Base-by-base conservation (phyloP, 2,888 invertebrate species). In the Xestia sexstrigata region DNA sequence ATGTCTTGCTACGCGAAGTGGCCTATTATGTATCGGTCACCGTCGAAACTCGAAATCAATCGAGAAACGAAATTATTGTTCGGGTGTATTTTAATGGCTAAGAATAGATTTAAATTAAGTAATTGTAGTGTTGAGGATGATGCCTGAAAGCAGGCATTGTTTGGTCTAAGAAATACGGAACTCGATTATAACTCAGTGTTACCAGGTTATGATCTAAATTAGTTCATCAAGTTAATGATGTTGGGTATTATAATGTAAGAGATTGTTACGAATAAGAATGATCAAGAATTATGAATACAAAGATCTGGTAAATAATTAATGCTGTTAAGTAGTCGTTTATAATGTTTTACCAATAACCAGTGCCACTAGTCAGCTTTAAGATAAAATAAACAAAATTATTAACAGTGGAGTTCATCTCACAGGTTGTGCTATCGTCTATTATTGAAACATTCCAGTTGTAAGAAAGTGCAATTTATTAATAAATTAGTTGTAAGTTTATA, bases 321-420 rank as follows among this genome's bases (percentile, higher is more conserved):
- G 69, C 76, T 63, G 67, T 70, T 82, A 79, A 65, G 60, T 82
- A 85, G 73, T 78, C 35, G 45, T 78, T 66, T 79, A 68, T 63
- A 69, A 74, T 78, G 49, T 79, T 76, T 83, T 83, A 63, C 45
- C 70, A 72, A 80, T 76, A 82, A 82, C 77, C 85, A 82, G 85
- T 89, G 85, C 87, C 87, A 88, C 93, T 93, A 93, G 93, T 93
- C 93, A 93, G 83, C 78, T 82, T 77, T 80, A 88, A 88, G 81
- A 82, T 74, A 87, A 85, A 88, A 81, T 83, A 70, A 84, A 85
- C 82, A 89, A 85, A 86, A 84, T 88, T 87, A 88, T 70, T 70
- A 80, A 42, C 23, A 52, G 63, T 62, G 70, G 67, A 73, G 9
- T 71, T 79, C 30, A 75, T 79, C 26, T 81, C 66, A 78, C 82